Evolutionary conservation across 2,888 invertebrate genomes (phyloP), one percentile per base, ranked within the genome.

Genomic region (Campoletis raptor): DNA sequence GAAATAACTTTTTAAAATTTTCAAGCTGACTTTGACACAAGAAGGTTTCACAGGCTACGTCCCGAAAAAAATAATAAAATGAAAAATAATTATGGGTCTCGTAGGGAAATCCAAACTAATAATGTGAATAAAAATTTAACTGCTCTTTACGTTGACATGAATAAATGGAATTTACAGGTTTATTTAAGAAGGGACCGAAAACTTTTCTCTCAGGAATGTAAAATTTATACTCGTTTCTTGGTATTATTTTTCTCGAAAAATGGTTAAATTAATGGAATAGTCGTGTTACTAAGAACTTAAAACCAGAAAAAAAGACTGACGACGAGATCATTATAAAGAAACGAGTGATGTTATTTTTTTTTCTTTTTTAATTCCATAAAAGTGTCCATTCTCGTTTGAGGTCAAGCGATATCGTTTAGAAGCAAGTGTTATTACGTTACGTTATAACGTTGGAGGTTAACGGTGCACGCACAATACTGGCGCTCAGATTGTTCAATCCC

Each of bases 401-500:
- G 79, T 72, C 79, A 81, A 85, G 70, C 80, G 81, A 85, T 85
- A 61, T 76, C 81, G 57, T 80, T 81, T 70, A 37, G 67, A 76
- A 74, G 48, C 61, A 72, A 84, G 64, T 66, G 67, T 57, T 36
- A 76, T 52, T 80, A 70, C 40, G 45, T 24, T 61, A 66, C 72
- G 80, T 45, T 30, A 24, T 61, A 61, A 61, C 61, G 61, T 61
- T 73, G 64, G 73, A 66, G 82, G 77, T 79, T 88, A 88, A 88
- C 87, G 87, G 88, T 88, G 81, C 85, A 86, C 84, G 86, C 86
- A 84, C 86, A 86, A 87, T 78, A 86, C 87, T 48, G 79, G 78
- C 77, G 61, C 9, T 36, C 61, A 73, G 90, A 92, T 92, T 90
- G 90, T 90, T 92, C 90, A 91, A 92, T 92, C 91, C 89, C 87